Evolutionary conservation across 2,113 vertebrate species (phyloP).

Genomic region (Archilochus colubris): DNA sequence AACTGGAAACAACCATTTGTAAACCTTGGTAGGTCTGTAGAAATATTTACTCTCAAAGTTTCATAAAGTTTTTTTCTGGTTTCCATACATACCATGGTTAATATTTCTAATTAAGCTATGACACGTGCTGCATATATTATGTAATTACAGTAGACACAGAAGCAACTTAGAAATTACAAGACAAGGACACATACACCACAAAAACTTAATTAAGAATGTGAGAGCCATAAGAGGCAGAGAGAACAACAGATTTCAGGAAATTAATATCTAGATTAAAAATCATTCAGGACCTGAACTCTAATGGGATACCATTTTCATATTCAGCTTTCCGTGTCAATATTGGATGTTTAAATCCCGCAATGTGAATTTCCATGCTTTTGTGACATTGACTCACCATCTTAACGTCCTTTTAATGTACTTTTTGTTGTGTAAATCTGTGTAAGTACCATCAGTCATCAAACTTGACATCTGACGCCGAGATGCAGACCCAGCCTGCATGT

Average conservation of each 20-base stretch:
- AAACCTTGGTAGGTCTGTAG: constrained; percentile 63
- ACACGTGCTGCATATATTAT: constrained; percentile 70
- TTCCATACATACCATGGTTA: constrained; percentile 59
- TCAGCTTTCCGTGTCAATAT: constrained; percentile 75
- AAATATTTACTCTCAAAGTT: constrained; percentile 74
- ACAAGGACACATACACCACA: constrained; percentile 76
- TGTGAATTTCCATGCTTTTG: constrained; percentile 79
- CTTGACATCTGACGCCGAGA: constrained; percentile 73
- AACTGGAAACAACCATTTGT: constrained; percentile 52
- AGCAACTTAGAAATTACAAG: constrained; percentile 79
- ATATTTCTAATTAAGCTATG: constrained; percentile 76
- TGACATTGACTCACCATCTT: constrained; percentile 79
- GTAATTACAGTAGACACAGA: constrained; percentile 73
- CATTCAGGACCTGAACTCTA: constrained; percentile 70
- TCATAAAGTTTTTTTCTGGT: constrained; percentile 68
- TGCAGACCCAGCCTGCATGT: constrained; percentile 78
- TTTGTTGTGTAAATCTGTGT: constrained; percentile 86
- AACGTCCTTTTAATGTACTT: constrained; percentile 81
- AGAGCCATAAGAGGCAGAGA: constrained; percentile 63
- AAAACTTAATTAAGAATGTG: constrained; percentile 80
- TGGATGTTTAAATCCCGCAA: constrained; percentile 79
- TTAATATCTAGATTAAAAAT: constrained; percentile 77
- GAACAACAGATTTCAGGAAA: constrained; percentile 75
- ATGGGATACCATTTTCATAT: constrained; percentile 68
- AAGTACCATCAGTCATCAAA: constrained; percentile 82